Base-by-base conservation (phyloP, 2,888 invertebrate species). In the Mimumesa dahlbomi region DNA sequence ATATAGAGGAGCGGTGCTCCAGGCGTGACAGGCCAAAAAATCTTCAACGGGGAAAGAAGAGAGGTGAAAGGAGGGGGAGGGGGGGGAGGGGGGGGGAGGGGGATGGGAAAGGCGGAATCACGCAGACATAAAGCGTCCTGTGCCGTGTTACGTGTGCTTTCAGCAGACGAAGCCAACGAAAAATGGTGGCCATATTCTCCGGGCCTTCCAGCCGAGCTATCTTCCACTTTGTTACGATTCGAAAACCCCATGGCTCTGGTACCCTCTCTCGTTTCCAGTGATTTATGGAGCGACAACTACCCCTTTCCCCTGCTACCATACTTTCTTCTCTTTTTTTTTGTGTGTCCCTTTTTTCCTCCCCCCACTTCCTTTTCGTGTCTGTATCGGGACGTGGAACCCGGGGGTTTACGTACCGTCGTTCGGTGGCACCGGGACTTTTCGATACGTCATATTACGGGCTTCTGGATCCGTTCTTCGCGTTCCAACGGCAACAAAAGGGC, bases 191-290 rank as follows among this genome's bases (percentile, higher is more conserved):
- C 75, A 77, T 77, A 78, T 78, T 72, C 78, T 72, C 64, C 65
- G 62, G 58, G 64, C 67, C 68, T 78, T 77, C 71, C 66, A 66
- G 58, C 59, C 64, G 40, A 69, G 66, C 79, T 78, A 77, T 76
- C 74, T 74, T 69, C 81, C 79, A 82, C 83, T 83, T 82, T 79
- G 79, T 79, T 84, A 82, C 80, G 79, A 79, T 75, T 85, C 75
- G 84, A 83, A 85, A 83, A 81, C 77, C 82, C 75, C 73, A 65
- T 56, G 69, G 70, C 59, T 62, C 61, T 19, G 42, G 46, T 54
- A 57, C n/a, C 64, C 66, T 56, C 62, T 68, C 69, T 62, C 75
- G 68, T 70, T 70, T 19, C n/a, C 74, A 43, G 69, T 73, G 74
- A 73, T 73, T 74, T 75, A 72, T 72, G 69, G 53, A 61, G 77